phyloP scores from a whole-genome alignment of 1,140 invertebrate species.

The Triops cancriformis region DNA sequence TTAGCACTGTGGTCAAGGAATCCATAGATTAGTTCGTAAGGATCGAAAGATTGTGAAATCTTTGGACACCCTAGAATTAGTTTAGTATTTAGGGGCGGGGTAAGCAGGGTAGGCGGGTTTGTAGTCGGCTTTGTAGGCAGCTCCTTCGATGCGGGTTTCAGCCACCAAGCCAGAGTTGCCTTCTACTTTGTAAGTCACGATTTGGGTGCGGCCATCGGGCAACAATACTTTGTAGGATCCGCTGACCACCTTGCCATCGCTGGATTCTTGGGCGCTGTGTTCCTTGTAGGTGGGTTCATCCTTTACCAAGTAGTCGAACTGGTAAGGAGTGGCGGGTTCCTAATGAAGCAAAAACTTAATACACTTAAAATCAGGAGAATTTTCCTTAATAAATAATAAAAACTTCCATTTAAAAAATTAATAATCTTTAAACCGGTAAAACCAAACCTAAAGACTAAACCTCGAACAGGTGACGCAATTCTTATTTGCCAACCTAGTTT shows the following conservation, averaged over 20 bases:
- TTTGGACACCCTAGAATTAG: background rate
- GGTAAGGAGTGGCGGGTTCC: conserved; percentile 22
- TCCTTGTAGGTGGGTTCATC: conserved; percentile 29
- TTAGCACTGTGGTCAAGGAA: background rate
- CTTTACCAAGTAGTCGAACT: conserved; percentile 27
- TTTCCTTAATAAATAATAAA: no score
- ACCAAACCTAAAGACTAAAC: no score
- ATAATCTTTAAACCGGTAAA: no score
- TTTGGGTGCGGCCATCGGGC: conserved; percentile 33
- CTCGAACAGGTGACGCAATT: no score
- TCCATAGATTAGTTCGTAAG: background rate
- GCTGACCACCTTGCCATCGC: conserved; percentile 31
- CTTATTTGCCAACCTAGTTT: no score
- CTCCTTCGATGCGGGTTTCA: conserved; percentile 34
- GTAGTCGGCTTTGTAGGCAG: conserved; percentile 28
- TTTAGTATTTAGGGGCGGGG: conserved; percentile 13
- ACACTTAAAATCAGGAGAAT: background rate
- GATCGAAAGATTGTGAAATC: background rate
- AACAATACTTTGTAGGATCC: conserved; percentile 34
- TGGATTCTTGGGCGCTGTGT: conserved; percentile 32
- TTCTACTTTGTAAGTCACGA: conserved; percentile 33
- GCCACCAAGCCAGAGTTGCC: conserved; percentile 34
- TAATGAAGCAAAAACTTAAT: background rate
- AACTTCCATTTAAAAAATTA: no score
- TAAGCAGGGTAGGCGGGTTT: conserved; percentile 22